Evolutionary conservation across 2,888 invertebrate genomes (phyloP).

Genomic region (Sesamia inferens): DNA sequence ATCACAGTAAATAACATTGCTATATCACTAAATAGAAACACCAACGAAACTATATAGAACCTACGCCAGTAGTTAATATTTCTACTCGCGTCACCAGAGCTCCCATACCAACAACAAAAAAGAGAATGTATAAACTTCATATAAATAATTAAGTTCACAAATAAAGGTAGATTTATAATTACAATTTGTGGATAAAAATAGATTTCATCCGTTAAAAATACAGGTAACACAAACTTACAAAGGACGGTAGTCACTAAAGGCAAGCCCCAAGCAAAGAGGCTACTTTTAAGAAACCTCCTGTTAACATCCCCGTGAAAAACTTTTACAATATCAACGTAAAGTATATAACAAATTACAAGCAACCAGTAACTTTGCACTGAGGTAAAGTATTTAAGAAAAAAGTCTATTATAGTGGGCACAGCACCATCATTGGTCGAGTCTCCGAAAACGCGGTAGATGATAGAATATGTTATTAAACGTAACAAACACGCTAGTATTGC

Average conservation of each 20-base stretch:
- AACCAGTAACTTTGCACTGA: conserved; percentile 19
- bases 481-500: neutral
- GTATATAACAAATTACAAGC: conserved; percentile 23
- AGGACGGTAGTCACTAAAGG: neutral
- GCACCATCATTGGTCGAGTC: neutral
- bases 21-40: conserved; percentile 29
- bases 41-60: conserved; percentile 25
- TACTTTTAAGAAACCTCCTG: conserved; percentile 1
- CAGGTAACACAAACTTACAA: neutral
- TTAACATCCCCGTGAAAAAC: conserved; percentile 8
- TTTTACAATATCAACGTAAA: conserved; percentile 20
- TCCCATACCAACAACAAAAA: neutral
- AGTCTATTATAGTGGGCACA: neutral
- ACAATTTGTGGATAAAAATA: neutral
- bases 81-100: neutral
- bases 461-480: neutral
- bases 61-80: conserved; percentile 12
- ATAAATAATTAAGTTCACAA: neutral
- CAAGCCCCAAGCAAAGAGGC: conserved; percentile 11
- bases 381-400: neutral
- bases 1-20: neutral
- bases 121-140: conserved; percentile 9
- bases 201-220: neutral
- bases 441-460: neutral
- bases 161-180: neutral